Base-by-base conservation (phyloP, 1,140 invertebrate species). In the Bombus confusus region DNA sequence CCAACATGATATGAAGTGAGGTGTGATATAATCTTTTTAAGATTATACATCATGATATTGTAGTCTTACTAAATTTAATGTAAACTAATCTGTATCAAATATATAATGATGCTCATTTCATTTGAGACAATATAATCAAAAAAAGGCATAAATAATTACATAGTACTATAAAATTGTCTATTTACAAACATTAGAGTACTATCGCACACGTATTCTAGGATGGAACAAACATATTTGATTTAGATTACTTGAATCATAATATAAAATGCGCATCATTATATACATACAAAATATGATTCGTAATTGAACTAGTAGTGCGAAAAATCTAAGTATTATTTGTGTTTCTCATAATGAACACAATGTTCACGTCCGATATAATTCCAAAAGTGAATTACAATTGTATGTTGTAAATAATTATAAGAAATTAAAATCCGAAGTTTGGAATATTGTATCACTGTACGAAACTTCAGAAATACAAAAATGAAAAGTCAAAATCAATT, bases 261-360 rank as follows among this genome's bases (percentile, higher is more conserved):
- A 9, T n/a, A 34, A 43, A 84, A 84, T 71, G 71, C 39, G 37
- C 75, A 84, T 79, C 75, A 79, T 59, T 39, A 80, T 80, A 68
- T 52, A 80, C 28, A 22, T 41, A 52, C 34, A 37, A 31, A 77
- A 41, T 13, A 52, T 22, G 18, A 52, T 52, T 22, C 47, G 15
- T 52, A 77, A 57, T 41, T 69, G 47, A 69, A 41, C 28, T 3
- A 64, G 22, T 12, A 78, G 47, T 9, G 18, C n/a, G 1, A 2
- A 3, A 31, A n/a, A 6, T 68, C 41, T 59, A 72, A 72, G 15
- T 59, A 39, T 72, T 3, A 39, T 3, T 80, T 34, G 41, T 31
- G 4, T 39, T 10, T 47, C 22, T 57, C n/a, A 10, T 72, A 43
- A 78, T 34, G 34, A 57, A 77, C 39, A 68, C 41, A 31, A 52